Base-by-base conservation (phyloP, 2,113 vertebrate species). In the Colistium nudipinnis region DNA sequence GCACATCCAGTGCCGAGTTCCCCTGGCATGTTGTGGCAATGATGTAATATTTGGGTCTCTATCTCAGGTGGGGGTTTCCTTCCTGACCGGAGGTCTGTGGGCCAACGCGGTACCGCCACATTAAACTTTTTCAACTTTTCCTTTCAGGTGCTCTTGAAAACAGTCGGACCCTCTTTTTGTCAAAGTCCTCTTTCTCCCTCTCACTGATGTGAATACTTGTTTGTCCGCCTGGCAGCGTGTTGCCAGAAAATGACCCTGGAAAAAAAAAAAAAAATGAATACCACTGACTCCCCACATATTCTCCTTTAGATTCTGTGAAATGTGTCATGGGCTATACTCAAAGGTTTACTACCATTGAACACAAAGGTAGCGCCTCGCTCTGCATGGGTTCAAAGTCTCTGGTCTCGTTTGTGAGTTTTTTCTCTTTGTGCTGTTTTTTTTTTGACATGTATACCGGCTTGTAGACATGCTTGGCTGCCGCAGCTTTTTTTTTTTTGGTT, bases 301-400 rank as follows among this genome's bases (percentile, higher is more conserved):
- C 90, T 91, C 74, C 84, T 86, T 91, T 91, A 92, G 92, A 93
- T 92, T 91, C 88, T 91, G 88, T 93, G 90, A 93, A 92, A 91
- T 92, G 92, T 92, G 91, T 91, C 92, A 93, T 94, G 95, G 95
- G 95, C 96, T 98, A 98, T 99, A 97, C 97, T 98, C 96, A 96
- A 97, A 96, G 94, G 95, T 97, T 97, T 98, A 96, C 96, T 95
- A 90, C 94, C 94, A 91, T 95, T 96, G 88, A 93, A 90, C 80
- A 75, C 62, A 82, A 53, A 94, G 90, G 89, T 81, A 87, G 92
- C 90, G 72, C 91, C 71, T 89, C 93, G 93, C 93, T 94, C 93
- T 95, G 95, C 95, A 97, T 96, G 95, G 85, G 90, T 87, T 92
- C 90, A 78, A 86, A 89, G 88, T 92, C 90, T 92, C 89, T 3